phyloP scores from a whole-genome alignment of 2,113 vertebrate genomes.

The Dicentrarchus labrax region DNA sequence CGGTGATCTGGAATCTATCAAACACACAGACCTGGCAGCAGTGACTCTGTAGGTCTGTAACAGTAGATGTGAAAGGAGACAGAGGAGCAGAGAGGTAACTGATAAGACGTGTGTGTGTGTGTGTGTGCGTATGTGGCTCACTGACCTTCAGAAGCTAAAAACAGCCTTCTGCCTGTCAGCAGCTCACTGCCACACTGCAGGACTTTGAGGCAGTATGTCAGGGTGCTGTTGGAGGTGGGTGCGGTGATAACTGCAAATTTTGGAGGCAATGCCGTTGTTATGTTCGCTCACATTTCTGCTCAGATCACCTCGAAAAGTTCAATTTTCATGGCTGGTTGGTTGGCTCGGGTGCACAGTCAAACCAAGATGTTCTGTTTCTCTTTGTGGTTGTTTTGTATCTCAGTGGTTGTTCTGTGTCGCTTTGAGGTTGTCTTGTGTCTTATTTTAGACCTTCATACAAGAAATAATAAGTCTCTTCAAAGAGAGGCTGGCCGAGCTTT shows the following conservation, averaged over 20 bases:
- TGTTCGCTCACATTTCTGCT: too few species aligned
- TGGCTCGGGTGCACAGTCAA: too few species aligned
- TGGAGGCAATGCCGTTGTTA: too few species aligned
- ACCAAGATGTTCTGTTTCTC: not conserved
- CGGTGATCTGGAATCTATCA: slow-evolving; percentile 12
- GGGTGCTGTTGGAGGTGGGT: not conserved
- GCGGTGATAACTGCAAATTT: too few species aligned
- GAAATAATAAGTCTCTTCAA: not conserved
- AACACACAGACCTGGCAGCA: slow-evolving; percentile 6
- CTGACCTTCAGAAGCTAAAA: slow-evolving; percentile 68
- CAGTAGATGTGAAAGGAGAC: slow-evolving; percentile 25
- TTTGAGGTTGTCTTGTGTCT: not conserved
- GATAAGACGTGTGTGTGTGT: slow-evolving; percentile 41
- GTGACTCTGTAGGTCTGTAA: not conserved
- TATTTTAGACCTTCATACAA: not conserved
- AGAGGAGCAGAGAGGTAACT: slow-evolving; percentile 4
- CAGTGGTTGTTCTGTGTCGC: not conserved
- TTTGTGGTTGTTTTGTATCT: not conserved
- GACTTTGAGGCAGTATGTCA: not conserved
- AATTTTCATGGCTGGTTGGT: too few species aligned
- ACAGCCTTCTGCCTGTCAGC: slow-evolving; percentile 59
- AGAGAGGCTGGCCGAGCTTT: not conserved
- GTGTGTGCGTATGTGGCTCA: slow-evolving; percentile 18
- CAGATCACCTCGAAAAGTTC: too few species aligned
- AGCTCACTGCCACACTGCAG: slow-evolving; percentile 31